Conservation (phyloP, 2,113 vertebrate genomes). For the Antidorcas marsupialis region DNA sequence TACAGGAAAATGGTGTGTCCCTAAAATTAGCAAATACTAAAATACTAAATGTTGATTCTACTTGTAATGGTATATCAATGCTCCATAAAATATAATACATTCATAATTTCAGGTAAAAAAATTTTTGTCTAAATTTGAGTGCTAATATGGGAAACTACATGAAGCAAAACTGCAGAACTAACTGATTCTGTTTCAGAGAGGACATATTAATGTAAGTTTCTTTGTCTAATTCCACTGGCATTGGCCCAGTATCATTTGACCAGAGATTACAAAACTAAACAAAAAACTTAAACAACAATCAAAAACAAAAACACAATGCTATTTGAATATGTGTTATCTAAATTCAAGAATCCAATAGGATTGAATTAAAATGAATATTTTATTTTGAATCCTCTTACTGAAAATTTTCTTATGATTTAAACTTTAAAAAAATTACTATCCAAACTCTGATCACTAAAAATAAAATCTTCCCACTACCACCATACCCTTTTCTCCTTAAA, state of each 20-base stretch:
- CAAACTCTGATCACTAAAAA: not conserved
- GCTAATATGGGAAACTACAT: not conserved
- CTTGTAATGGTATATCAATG: not conserved
- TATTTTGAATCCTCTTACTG: not conserved
- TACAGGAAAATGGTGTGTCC: not conserved
- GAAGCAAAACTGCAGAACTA: not conserved
- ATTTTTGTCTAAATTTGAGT: not conserved
- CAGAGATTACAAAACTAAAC: not conserved
- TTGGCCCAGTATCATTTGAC: not conserved
- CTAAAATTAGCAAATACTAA: not conserved
- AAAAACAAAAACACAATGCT: not conserved
- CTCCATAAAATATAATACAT: not conserved
- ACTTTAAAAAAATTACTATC: not conserved
- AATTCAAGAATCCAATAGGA: not conserved
- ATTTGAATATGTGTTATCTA: not conserved
- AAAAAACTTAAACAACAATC: not conserved
- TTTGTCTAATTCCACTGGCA: not conserved
- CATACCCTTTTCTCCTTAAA: not conserved
- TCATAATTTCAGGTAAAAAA: slow-evolving; percentile 1
- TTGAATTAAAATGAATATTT: not conserved
- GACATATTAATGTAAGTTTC: not conserved
- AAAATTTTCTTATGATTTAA: not conserved
- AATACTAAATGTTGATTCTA: not conserved
- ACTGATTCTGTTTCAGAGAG: not conserved
- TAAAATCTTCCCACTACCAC: fast-evolving